phyloP scores from a whole-genome alignment of 2,888 invertebrate genomes.

The Patella depressa region DNA sequence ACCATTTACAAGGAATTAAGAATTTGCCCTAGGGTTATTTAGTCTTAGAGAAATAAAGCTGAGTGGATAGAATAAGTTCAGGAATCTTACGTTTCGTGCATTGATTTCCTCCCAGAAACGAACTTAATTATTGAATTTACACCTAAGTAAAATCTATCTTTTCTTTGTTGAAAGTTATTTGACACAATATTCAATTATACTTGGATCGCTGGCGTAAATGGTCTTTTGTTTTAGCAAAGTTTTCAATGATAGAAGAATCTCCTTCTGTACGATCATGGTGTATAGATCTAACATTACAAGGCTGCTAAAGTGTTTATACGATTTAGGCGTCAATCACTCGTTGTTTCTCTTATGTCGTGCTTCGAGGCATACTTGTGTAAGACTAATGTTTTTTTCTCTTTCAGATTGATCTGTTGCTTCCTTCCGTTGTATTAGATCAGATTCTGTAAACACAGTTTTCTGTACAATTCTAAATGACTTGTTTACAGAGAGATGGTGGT shows the following conservation, averaged over 20 bases:
- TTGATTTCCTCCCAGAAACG: neutral
- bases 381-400: slow-evolving; percentile 13
- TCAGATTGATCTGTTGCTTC: neutral
- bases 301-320: neutral
- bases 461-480: too few relatives aligned
- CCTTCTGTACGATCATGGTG: too few relatives aligned
- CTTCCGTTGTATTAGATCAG: neutral
- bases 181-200: slow-evolving; percentile 7
- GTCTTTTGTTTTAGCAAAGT: too few relatives aligned
- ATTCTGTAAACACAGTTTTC: neutral
- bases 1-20: slow-evolving; percentile 5
- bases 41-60: neutral
- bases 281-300: too few relatives aligned
- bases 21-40: neutral
- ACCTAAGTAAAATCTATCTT: neutral
- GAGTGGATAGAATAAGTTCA: neutral
- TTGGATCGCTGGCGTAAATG: neutral
- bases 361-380: neutral
- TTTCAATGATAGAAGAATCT: too few relatives aligned
- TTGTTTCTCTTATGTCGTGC: slow-evolving; percentile 8
- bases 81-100: neutral
- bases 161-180: neutral
- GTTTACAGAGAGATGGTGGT: too few relatives aligned
- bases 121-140: neutral
- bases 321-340: neutral